phyloP scores from a whole-genome alignment of 2,797 vertebrate genomes.

The Uromys caudimaculatus region DNA sequence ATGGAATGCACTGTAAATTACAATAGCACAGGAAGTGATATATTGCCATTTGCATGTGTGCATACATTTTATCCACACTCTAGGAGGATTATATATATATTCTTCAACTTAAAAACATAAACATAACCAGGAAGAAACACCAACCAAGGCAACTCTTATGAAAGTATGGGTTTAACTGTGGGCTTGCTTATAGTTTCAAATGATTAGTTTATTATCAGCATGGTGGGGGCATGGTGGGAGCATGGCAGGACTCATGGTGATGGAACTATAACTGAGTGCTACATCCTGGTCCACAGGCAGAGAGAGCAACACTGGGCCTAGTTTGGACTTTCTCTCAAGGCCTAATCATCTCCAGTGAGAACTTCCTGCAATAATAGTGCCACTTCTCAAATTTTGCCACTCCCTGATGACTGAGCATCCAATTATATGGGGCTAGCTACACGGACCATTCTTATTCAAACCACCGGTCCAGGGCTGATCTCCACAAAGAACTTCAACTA shows the following conservation, averaged over 20 bases:
- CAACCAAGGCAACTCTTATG: neutral
- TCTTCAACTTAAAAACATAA: slow-evolving; percentile 10
- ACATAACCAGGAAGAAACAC: neutral
- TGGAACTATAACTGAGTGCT: neutral
- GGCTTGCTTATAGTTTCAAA: neutral
- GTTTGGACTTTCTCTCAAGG: neutral
- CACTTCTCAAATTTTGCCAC: neutral
- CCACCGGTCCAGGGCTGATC: neutral
- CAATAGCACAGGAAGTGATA: neutral
- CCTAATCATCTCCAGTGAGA: neutral
- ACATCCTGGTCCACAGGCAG: neutral
- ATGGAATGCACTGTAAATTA: slow-evolving; percentile 29
- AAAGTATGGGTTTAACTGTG: neutral
- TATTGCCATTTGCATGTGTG: neutral
- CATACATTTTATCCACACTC: neutral
- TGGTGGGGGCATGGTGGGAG: neutral
- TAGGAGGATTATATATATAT: neutral
- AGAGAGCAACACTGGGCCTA: neutral
- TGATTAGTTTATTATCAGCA: neutral
- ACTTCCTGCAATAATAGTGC: neutral
- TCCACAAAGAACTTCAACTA: neutral
- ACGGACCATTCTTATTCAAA: neutral
- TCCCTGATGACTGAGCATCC: neutral
- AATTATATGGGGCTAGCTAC: neutral
- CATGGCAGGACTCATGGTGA: no score